A percentile compares a stretch with the other conserved stretches of the same genome.
These are phyloP conservation scores for Pocillopora meandrina DNA, from an alignment of 92 coral and sea anemone species.

Conservation along the genomic window DNA sequence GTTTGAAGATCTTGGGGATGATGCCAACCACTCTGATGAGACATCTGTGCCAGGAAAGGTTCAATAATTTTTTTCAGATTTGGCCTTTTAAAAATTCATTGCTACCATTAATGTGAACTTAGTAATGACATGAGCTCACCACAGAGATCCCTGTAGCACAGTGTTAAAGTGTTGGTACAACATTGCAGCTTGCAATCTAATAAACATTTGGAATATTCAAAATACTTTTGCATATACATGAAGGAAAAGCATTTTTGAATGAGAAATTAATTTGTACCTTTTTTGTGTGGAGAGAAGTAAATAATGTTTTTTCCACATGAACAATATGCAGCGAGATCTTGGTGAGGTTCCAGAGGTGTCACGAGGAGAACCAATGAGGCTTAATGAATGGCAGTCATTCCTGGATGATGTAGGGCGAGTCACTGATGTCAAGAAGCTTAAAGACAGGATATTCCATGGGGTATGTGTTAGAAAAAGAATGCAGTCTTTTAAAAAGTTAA, in stretches of 20 bases:
- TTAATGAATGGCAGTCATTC: constrained; percentile 83
- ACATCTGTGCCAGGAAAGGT: constrained; percentile 44
- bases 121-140: too few species aligned
- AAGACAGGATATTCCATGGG: constrained; percentile 59
- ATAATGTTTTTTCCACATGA: background rate
- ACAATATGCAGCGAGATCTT: constrained; percentile 68
- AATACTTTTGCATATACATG: too few species aligned
- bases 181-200: too few species aligned
- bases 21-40: background rate
- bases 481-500: too few species aligned
- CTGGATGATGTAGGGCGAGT: constrained; percentile 81
- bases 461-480: too few species aligned
- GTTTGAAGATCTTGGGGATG: constrained; percentile 90
- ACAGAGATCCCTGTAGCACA: too few species aligned
- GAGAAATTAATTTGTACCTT: background rate
- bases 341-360: constrained; percentile 78
- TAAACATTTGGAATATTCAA: too few species aligned
- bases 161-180: too few species aligned
- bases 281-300: background rate
- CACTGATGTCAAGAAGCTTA: constrained; percentile 64
- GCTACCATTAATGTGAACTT: background rate
- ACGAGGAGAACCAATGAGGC: constrained; percentile 60
- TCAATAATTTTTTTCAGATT: background rate
- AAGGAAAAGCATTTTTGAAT: too few species aligned
- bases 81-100: background rate